Evolutionary conservation across 1,140 invertebrate genomes (phyloP), one percentile per base, ranked within the genome.

Genomic region (Oncopeltus fasciatus): DNA sequence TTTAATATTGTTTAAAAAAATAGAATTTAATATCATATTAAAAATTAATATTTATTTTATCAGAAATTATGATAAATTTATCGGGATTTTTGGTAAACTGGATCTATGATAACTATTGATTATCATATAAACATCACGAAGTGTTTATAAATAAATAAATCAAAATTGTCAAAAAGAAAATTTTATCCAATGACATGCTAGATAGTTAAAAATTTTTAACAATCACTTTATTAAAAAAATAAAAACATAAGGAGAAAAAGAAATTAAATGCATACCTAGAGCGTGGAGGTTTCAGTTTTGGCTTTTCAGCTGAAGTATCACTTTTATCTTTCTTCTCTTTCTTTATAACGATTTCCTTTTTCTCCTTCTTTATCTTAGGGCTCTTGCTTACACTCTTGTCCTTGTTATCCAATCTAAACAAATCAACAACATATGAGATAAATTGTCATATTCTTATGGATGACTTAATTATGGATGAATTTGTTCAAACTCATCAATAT

Each of bases 231-330:
- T n/a, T n/a, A n/a, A n/a, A n/a, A n/a, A n/a, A n/a, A n/a, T n/a
- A n/a, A n/a, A n/a, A n/a, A n/a, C 16, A 44, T 29, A 2, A 66
- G 5, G n/a, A 57, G n/a, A 57, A 56, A 12, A 59, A 16, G 62
- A 59, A 18, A 53, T 18, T n/a, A 43, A 14, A 51, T 56, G 59
- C 59, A 67, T 70, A 80, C 77, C 78, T 78, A 1, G 64, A 65
- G 14, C 79, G 79, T 63, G 75, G 72, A 63, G 71, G 72, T 71
- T 78, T 77, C 8, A 72, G 71, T 71, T 83, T 83, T 78, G 65
- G 78, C 74, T 69, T 63, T 68, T 72, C 61, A 72, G 72, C n/a
- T 57, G 59, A 65, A n/a, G n/a, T n/a, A 62, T 68, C 60, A 76
- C 71, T 71, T 67, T 75, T 67, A 74, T 74, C 62, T 71, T 74